These are phyloP conservation scores for Dasypus novemcinctus DNA, from an alignment of 2,113 vertebrate genomes.

Conservation along the genomic window DNA sequence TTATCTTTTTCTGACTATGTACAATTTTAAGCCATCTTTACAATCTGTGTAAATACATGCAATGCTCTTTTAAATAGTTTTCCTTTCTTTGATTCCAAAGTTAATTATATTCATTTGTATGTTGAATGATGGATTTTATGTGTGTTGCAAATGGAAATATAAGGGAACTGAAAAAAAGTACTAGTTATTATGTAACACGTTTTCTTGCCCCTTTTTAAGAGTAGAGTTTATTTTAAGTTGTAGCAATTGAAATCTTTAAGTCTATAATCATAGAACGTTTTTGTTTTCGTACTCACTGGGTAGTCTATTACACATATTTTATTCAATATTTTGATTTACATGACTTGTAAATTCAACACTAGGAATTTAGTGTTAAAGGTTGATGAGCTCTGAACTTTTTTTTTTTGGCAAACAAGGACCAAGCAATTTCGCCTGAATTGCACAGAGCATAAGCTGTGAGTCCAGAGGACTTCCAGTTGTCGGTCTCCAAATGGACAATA, in stretches of 20 bases:
- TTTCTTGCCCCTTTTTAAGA: conserved; percentile 47
- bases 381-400: conserved; percentile 40
- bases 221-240: conserved; percentile 22
- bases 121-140: conserved; percentile 59
- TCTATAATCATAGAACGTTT: background rate
- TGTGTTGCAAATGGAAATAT: conserved; percentile 45
- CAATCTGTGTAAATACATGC: conserved; percentile 34
- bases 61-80: conserved; percentile 51
- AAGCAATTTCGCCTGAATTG: conserved; percentile 51
- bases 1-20: background rate
- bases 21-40: conserved; percentile 60
- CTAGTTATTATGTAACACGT: conserved; percentile 28
- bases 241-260: background rate
- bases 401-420: conserved; percentile 59
- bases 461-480: conserved; percentile 25
- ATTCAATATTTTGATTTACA: conserved; percentile 34
- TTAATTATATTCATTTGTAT: conserved; percentile 68
- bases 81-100: conserved; percentile 57
- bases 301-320: background rate
- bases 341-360: background rate
- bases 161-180: conserved; percentile 39
- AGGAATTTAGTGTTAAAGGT: conserved; percentile 42
- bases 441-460: conserved; percentile 59
- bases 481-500: conserved; percentile 42
- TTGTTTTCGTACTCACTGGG: background rate